A percentile compares a stretch with the other conserved stretches of the same genome.
These are phyloP conservation scores for Lampris megalopsis DNA, from an alignment of 2,113 vertebrate genomes.

Conservation along the genomic window DNA sequence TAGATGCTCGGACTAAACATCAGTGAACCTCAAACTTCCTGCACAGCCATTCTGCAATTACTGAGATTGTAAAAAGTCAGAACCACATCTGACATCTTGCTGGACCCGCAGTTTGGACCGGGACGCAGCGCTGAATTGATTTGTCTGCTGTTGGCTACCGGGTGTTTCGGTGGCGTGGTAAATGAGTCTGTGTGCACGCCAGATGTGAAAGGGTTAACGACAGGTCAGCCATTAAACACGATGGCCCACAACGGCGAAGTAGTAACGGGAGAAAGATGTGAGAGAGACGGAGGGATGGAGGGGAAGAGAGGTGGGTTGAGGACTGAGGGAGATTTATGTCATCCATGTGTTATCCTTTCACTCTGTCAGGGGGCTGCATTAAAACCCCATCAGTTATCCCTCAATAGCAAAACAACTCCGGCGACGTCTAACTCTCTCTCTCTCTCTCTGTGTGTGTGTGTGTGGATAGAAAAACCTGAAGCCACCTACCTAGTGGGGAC, in stretches of 20 bases:
- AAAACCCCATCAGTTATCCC: constrained; percentile 61
- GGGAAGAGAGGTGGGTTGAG: constrained; percentile 3
- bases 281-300: constrained; percentile 5
- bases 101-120: background rate
- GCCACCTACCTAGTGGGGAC: no score
- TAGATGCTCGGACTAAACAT: background rate
- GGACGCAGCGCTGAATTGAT: constrained; percentile 25
- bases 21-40: background rate
- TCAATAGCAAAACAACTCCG: constrained; percentile 9
- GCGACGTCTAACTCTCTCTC: constrained; percentile 29
- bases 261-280: background rate
- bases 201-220: constrained; percentile 76
- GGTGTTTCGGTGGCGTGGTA: constrained; percentile 66
- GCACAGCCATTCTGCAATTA: no score
- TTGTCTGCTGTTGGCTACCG: constrained; percentile 42
- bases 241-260: constrained; percentile 34
- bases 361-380: constrained; percentile 60
- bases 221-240: constrained; percentile 65
- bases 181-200: constrained; percentile 67
- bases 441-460: no score
- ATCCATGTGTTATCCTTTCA: constrained; percentile 41
- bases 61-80: no score
- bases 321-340: constrained; percentile 50
- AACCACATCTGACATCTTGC: no score
- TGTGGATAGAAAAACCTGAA: no score